Percentiles rank a stretch among this genome's conserved stretches.
These are phyloP conservation scores for Chelonia mydas DNA, from an alignment of 2,797 vertebrate species.

Conservation along the genomic window DNA sequence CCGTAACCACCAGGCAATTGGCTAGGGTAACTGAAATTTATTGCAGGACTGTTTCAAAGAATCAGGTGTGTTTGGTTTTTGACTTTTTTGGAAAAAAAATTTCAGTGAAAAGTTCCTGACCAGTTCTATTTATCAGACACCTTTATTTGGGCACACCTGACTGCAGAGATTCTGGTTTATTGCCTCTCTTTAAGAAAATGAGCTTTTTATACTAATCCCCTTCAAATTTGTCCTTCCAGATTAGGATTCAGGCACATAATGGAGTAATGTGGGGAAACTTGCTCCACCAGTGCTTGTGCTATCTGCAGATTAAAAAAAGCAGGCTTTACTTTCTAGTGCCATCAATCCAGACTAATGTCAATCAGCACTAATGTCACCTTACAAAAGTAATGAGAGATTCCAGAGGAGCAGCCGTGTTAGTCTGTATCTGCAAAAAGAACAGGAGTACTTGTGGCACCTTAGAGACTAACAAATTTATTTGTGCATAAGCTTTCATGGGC, in stretches of 20 bases:
- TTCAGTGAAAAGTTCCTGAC: no score
- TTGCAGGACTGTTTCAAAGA: no score
- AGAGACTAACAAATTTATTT: no score
- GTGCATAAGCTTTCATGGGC: no score
- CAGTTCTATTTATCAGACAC: neutral
- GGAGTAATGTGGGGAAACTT: neutral
- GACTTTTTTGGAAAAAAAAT: no score
- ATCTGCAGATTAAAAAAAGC: neutral
- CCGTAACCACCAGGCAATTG: no score
- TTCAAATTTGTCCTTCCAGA: neutral
- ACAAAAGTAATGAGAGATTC: neutral
- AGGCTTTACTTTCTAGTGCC: neutral
- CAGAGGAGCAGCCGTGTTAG: no score
- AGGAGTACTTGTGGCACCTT: no score
- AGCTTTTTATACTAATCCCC: neutral
- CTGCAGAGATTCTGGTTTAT: neutral
- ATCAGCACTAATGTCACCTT: neutral
- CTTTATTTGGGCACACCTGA: neutral
- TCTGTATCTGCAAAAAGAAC: no score
- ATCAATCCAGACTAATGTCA: neutral
- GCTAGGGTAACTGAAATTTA: no score
- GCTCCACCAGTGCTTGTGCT: neutral
- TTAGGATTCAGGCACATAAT: neutral
- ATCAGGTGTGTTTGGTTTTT: no score
- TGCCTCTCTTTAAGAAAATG: neutral